These are phyloP conservation scores for Protonibea diacanthus DNA, from an alignment of 2,797 vertebrate genomes.

Conservation along the genomic window DNA sequence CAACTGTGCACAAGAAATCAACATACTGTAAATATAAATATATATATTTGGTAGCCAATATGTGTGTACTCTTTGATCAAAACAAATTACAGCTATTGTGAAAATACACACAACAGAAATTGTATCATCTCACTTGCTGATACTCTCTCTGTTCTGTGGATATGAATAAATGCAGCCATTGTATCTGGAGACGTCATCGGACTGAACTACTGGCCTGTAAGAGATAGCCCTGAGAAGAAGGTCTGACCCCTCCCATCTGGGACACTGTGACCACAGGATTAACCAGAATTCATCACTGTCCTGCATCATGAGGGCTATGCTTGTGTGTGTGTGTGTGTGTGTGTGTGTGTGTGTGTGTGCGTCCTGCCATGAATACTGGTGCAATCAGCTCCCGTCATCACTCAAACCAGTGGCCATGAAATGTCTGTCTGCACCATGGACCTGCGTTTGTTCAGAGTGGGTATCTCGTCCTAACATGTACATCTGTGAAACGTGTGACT, in stretches of 20 bases:
- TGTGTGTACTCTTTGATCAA: background rate
- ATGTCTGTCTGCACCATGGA: constrained; percentile 42
- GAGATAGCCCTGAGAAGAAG: constrained; percentile 82
- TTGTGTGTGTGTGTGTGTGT: constrained; percentile 23
- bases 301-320: constrained; percentile 40
- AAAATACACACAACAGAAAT: background rate
- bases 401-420: constrained; percentile 67
- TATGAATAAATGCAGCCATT: constrained; percentile 67
- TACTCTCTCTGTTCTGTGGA: constrained; percentile 24
- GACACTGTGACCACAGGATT: constrained; percentile 59
- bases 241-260: constrained; percentile 69
- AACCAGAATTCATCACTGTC: constrained; percentile 68
- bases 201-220: constrained; percentile 71
- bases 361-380: constrained; percentile 49
- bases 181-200: constrained; percentile 48
- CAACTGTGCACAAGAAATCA: too few species aligned
- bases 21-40: too few species aligned
- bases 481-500: background rate
- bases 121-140: too few species aligned
- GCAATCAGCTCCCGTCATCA: constrained; percentile 72
- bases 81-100: background rate
- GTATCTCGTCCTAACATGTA: background rate
- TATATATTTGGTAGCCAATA: background rate
- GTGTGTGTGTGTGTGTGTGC: constrained; percentile 34
- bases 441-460: constrained; percentile 8